A percentile compares a stretch with the other conserved stretches of the same genome.
Conservation (phyloP, 2,888 invertebrate species). For the Crepidodera aurea region DNA sequence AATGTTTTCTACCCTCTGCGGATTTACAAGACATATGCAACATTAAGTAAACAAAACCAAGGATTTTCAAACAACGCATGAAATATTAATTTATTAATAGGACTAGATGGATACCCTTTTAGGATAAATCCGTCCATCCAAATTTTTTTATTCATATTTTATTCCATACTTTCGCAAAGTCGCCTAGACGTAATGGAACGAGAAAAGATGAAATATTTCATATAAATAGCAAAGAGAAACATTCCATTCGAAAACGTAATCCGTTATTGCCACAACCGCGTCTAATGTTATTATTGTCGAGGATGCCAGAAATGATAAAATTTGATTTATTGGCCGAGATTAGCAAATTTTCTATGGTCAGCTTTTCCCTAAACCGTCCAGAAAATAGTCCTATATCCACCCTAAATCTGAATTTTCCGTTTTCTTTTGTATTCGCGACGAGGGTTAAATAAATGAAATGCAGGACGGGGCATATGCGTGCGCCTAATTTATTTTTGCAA, state of each 20-base stretch:
- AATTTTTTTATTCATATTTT: too few species aligned
- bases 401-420: constrained; percentile 38
- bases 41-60: too few species aligned
- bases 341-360: constrained; percentile 50
- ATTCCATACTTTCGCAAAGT: background rate
- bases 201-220: constrained; percentile 8
- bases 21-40: too few species aligned
- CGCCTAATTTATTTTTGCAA: constrained; percentile 13
- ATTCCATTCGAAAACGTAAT: constrained; percentile 24
- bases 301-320: constrained; percentile 38
- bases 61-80: too few species aligned
- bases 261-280: constrained; percentile 35
- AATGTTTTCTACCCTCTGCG: too few species aligned
- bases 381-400: constrained; percentile 42
- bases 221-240: constrained; percentile 11
- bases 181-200: background rate
- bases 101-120: too few species aligned
- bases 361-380: constrained; percentile 43
- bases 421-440: constrained; percentile 35
- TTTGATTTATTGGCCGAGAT: constrained; percentile 48
- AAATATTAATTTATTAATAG: too few species aligned
- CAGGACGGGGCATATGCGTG: constrained; percentile 32
- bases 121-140: too few species aligned
- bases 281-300: constrained; percentile 36
- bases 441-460: constrained; percentile 37